These are phyloP conservation scores for Coracias cyanogaster DNA, from an alignment of 2,797 vertebrate species.

Conservation along the genomic window DNA sequence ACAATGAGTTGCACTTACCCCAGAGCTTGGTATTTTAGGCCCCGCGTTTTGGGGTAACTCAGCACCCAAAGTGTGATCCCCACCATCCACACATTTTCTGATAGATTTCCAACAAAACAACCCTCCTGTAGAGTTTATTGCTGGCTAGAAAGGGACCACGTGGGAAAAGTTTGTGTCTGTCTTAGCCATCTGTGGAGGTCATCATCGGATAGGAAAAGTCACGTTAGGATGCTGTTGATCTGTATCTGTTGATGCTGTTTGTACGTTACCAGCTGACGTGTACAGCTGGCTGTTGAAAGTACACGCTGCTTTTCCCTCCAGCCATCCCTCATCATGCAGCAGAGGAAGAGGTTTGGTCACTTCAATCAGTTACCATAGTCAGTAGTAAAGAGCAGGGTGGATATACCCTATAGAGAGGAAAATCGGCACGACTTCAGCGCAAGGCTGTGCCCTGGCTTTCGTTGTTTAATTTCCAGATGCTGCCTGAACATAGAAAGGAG, in stretches of 20 bases:
- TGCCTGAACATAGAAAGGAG: not conserved
- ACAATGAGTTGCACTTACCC: not conserved
- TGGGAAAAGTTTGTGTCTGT: conserved; percentile 30
- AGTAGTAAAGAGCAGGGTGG: not conserved
- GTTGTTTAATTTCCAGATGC: not conserved
- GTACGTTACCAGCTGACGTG: conserved; percentile 6
- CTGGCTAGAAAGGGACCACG: conserved; percentile 33
- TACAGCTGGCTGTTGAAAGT: conserved; percentile 25
- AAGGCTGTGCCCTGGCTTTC: not conserved
- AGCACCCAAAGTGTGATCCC: not conserved
- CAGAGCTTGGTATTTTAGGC: not conserved
- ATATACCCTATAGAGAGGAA: not conserved
- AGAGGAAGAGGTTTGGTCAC: not conserved
- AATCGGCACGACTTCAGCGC: not conserved
- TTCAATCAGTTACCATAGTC: not conserved
- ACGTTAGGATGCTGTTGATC: conserved; percentile 28
- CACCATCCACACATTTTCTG: not conserved
- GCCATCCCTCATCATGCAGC: not conserved
- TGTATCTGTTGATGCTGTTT: conserved; percentile 20
- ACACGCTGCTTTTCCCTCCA: not conserved
- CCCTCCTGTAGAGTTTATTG: not conserved
- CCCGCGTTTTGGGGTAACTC: not conserved
- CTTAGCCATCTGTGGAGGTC: conserved; percentile 50
- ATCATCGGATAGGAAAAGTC: conserved; percentile 1
- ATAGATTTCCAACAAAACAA: not conserved